These are phyloP conservation scores for Drosophila kikkawai DNA, from an alignment of 1,140 invertebrate species.

Conservation along the genomic window DNA sequence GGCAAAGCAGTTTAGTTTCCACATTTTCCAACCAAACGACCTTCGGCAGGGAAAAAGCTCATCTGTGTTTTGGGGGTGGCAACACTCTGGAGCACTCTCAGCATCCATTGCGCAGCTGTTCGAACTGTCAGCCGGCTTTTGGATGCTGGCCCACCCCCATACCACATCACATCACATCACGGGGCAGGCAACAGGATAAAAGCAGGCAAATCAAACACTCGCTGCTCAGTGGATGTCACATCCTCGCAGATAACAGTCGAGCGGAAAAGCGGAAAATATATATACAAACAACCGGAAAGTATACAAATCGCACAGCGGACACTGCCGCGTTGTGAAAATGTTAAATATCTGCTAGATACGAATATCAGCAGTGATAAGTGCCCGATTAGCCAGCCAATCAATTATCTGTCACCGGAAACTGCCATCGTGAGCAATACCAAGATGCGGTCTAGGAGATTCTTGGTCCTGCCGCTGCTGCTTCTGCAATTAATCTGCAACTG, in stretches of 20 bases:
- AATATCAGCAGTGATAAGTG: constrained; percentile 18
- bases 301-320: constrained; percentile 27
- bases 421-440: constrained; percentile 21
- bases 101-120: constrained; percentile 69
- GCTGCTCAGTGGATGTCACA: constrained; percentile 69
- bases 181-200: constrained; percentile 66
- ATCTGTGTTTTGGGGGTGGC: neutral
- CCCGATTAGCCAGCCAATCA: neutral
- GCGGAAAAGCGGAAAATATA: neutral
- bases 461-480: constrained; percentile 41
- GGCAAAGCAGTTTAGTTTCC: constrained; percentile 9
- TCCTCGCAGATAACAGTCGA: constrained; percentile 46
- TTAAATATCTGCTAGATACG: constrained; percentile 12
- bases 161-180: constrained; percentile 4
- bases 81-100: constrained; percentile 21
- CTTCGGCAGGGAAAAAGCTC: constrained; percentile 27
- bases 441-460: constrained; percentile 43
- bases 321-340: constrained; percentile 48
- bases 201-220: constrained; percentile 35
- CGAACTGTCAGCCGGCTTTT: constrained; percentile 74
- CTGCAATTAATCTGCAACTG: constrained; percentile 49
- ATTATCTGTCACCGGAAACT: constrained; percentile 8
- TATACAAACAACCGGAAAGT: constrained; percentile 8
- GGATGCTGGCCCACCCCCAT: constrained; percentile 45
- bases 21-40: constrained; percentile 31